Evolutionary conservation across 2,888 invertebrate species (phyloP).

Genomic region (Gryllus longicercus): DNA sequence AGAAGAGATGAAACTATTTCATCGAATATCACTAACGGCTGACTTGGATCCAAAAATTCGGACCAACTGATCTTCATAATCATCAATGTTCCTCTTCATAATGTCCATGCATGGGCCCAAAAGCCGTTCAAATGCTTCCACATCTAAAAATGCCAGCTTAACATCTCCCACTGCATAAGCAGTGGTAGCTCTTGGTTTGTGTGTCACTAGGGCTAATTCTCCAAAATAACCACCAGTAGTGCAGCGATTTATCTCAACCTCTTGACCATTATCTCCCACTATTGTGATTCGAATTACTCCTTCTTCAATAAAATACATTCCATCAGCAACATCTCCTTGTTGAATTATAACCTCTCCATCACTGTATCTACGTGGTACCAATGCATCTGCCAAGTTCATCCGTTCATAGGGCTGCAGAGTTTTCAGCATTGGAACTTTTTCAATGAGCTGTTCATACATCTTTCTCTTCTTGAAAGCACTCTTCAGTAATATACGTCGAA

Average conservation of each 20-base stretch:
- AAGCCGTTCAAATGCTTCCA: conserved; percentile 94
- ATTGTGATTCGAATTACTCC: conserved; percentile 86
- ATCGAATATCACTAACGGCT: conserved; percentile 91
- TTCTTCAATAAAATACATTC: conserved; percentile 97
- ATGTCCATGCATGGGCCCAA: conserved; percentile 98
- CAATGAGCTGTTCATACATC: conserved; percentile 92
- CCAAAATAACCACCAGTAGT: conserved; percentile 84
- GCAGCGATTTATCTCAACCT: conserved; percentile 55
- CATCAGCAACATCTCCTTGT: conserved; percentile 91
- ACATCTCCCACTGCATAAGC: conserved; percentile 81
- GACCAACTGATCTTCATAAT: conserved; percentile 93
- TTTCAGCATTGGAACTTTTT: conserved; percentile 94
- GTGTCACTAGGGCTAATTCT: conserved; percentile 93
- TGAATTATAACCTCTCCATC: conserved; percentile 83
- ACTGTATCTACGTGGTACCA: conserved; percentile 72
- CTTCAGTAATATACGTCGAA: conserved; percentile 93
- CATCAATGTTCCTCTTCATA: conserved; percentile 96
- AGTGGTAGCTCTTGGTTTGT: conserved; percentile 93
- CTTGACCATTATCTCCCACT: conserved; percentile 73
- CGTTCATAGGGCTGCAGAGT: conserved; percentile 92
- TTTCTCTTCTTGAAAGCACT: conserved; percentile 96
- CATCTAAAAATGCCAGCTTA: conserved; percentile 94
- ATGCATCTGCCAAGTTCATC: conserved; percentile 95
- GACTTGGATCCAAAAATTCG: conserved; percentile 94
- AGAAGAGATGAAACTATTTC: conserved; percentile 50